phyloP scores from a whole-genome alignment of 2,888 invertebrate species.

The Clunio marinus region DNA sequence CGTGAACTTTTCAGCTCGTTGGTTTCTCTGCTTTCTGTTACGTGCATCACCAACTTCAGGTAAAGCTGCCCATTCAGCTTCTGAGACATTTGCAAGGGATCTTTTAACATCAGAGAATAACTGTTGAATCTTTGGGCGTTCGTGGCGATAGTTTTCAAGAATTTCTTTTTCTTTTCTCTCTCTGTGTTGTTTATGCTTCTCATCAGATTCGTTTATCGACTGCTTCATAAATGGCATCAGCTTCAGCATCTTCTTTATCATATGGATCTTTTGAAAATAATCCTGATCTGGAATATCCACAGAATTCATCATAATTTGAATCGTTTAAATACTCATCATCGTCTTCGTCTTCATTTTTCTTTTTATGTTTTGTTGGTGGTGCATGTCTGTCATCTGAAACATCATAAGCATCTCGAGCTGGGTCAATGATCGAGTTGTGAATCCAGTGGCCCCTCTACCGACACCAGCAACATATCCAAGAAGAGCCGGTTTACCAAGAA shows the following conservation, averaged over 20 bases:
- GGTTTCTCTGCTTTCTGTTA: slow-evolving; percentile 93
- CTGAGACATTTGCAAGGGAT: slow-evolving; percentile 73
- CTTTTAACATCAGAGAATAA: slow-evolving; percentile 97
- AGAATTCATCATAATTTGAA: slow-evolving; percentile 99
- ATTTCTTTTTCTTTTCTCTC: slow-evolving; percentile 86
- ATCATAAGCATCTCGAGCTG: slow-evolving; percentile 97
- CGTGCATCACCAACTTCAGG: slow-evolving; percentile 99
- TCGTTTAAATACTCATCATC: slow-evolving; percentile 99
- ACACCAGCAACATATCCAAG: slow-evolving; percentile 99
- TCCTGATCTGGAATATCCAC: slow-evolving; percentile 92
- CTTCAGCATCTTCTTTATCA: slow-evolving; percentile 99
- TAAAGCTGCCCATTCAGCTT: slow-evolving; percentile 94
- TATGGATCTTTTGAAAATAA: slow-evolving; percentile 99
- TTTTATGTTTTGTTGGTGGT: slow-evolving; percentile 87
- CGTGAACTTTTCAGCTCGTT: slow-evolving; percentile 93
- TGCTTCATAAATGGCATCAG: slow-evolving; percentile 97
- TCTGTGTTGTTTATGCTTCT: slow-evolving; percentile 93
- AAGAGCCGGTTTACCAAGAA: slow-evolving; percentile 95
- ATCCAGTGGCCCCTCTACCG: slow-evolving; percentile 94
- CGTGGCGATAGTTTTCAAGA: slow-evolving; percentile 95
- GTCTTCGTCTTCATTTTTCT: slow-evolving; percentile 87
- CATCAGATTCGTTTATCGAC: slow-evolving; percentile 99
- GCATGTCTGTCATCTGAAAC: slow-evolving; percentile 97
- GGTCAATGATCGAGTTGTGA: slow-evolving; percentile 99
- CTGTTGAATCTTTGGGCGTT: slow-evolving; percentile 97